A percentile compares a stretch with the other conserved stretches of the same genome.
phyloP scores from a whole-genome alignment of 1,140 invertebrate genomes.

The Probaryconus sp. region DNA sequence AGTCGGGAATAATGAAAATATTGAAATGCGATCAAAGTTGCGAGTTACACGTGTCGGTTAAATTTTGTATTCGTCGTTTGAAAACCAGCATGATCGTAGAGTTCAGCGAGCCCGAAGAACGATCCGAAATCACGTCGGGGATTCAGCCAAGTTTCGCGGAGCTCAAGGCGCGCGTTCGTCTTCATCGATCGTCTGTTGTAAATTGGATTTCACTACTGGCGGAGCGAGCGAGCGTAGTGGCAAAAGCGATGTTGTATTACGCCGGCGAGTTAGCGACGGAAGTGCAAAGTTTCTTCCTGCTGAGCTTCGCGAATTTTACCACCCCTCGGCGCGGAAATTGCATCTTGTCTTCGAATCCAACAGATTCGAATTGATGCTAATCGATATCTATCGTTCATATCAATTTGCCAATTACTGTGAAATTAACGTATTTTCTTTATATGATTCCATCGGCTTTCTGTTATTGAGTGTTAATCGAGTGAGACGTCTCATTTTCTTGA shows the following conservation, averaged over 20 bases:
- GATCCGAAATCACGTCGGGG: conserved; percentile 56
- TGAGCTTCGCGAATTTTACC: conserved; percentile 54
- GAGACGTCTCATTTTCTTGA: background rate
- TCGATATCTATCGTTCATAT: conserved; percentile 54
- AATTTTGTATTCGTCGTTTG: conserved; percentile 29
- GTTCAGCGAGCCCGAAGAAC: background rate
- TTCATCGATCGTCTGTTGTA: conserved; percentile 63
- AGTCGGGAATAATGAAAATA: no score
- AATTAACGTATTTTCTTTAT: conserved; percentile 41
- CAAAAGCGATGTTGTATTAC: conserved; percentile 60
- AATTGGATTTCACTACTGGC: conserved; percentile 61
- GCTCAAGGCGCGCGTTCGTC: conserved; percentile 60
- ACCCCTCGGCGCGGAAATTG: conserved; percentile 44
- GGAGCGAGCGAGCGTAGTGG: conserved; percentile 34
- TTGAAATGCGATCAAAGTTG: conserved; percentile 1
- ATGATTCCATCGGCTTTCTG: conserved; percentile 3
- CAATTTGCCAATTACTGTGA: conserved; percentile 45
- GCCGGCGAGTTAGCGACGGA: conserved; percentile 49
- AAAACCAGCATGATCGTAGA: conserved; percentile 15
- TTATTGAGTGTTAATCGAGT: conserved; percentile 33
- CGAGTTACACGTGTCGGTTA: conserved; percentile 2
- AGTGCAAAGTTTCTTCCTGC: conserved; percentile 56
- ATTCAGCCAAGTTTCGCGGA: conserved; percentile 50
- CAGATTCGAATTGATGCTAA: conserved; percentile 50
- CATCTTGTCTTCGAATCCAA: conserved; percentile 48